phyloP scores from a whole-genome alignment of 1,140 invertebrate species.

The Schlechtendalia chinensis region DNA sequence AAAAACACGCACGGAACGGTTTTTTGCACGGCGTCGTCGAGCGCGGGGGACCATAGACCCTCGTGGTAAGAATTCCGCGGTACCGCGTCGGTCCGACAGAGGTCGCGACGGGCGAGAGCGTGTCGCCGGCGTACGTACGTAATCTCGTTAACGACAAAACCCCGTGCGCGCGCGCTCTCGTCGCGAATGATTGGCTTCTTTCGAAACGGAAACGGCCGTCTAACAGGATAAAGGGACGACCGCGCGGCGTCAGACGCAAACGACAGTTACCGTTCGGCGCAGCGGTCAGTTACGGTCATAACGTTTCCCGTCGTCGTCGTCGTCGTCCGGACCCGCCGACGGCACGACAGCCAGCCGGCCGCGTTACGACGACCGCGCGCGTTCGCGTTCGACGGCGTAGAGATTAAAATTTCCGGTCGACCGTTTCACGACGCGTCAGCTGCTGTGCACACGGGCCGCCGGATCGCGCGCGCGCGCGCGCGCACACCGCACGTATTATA shows the following conservation, averaged over 20 bases:
- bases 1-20: too few species aligned
- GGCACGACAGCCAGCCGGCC: background rate
- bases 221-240: constrained; percentile 32
- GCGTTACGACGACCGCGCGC: background rate
- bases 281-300: too few species aligned
- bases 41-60: too few species aligned
- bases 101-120: background rate
- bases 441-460: constrained; percentile 46
- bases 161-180: constrained; percentile 10
- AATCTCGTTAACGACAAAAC: constrained; percentile 43
- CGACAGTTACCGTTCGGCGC: too few species aligned
- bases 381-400: background rate
- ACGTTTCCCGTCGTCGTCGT: too few species aligned
- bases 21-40: too few species aligned
- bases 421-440: constrained; percentile 34
- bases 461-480: background rate
- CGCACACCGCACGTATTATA: background rate
- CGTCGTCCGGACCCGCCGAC: too few species aligned
- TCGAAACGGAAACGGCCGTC: constrained; percentile 24
- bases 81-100: constrained; percentile 6
- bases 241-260: background rate
- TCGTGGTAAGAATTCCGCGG: too few species aligned
- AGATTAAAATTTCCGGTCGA: constrained; percentile 50
- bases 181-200: constrained; percentile 44
- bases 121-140: background rate